Percentiles rank a stretch among this genome's conserved stretches.
phyloP scores from a whole-genome alignment of 1,140 invertebrate genomes.

The Zaprionus inermis region DNA sequence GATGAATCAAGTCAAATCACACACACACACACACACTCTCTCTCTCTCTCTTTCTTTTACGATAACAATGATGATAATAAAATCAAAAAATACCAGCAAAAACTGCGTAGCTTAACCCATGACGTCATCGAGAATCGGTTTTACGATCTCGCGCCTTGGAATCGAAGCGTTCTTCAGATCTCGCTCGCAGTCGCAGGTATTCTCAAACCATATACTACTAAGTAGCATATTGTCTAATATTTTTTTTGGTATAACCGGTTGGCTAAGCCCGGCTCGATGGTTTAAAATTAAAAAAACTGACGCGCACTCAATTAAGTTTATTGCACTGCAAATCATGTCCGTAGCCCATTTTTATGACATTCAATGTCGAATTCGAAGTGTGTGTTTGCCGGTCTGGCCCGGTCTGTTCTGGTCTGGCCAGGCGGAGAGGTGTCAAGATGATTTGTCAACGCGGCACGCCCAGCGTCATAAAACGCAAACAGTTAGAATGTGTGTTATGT shows the following conservation, averaged over 20 bases:
- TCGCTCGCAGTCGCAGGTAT: too few relatives aligned
- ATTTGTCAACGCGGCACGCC: slow-evolving; percentile 77
- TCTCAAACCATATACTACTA: background rate
- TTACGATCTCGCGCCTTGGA: slow-evolving; percentile 71
- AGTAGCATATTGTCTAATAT: slow-evolving; percentile 9
- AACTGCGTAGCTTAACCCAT: slow-evolving; percentile 56
- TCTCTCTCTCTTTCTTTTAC: too few relatives aligned
- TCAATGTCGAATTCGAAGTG: slow-evolving; percentile 35
- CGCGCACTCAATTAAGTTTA: slow-evolving; percentile 80
- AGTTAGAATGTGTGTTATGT: slow-evolving; percentile 53
- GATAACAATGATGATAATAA: slow-evolving; percentile 12
- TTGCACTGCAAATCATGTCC: slow-evolving; percentile 81
- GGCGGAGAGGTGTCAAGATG: slow-evolving; percentile 72
- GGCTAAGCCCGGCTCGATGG: slow-evolving; percentile 36
- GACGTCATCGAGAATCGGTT: slow-evolving; percentile 63
- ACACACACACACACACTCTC: slow-evolving; percentile 14
- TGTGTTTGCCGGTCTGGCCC: background rate
- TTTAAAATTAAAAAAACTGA: slow-evolving; percentile 81
- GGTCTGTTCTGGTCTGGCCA: background rate
- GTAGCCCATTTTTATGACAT: slow-evolving; percentile 80
- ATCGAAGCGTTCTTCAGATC: slow-evolving; percentile 49
- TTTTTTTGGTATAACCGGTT: slow-evolving; percentile 8
- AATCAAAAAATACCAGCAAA: slow-evolving; percentile 55
- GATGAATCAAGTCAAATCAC: slow-evolving; percentile 63
- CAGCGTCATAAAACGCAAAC: slow-evolving; percentile 54